Evolutionary conservation across 1,140 invertebrate genomes (phyloP), one percentile per base, ranked within the genome.

Genomic region (Bombus superbus): DNA sequence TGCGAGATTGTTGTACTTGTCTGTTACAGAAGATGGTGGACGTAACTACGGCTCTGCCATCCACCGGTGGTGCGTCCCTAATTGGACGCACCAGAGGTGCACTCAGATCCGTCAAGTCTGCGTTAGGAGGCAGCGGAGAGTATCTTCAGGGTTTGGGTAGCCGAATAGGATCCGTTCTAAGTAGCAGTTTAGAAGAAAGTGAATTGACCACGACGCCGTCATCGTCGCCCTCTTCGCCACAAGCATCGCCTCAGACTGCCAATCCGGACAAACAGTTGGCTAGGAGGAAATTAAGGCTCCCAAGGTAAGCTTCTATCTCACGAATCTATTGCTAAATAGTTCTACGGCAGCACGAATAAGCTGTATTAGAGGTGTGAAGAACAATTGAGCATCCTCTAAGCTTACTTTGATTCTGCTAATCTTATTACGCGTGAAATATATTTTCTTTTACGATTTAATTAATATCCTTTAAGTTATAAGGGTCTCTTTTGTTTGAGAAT

Each of bases 31-130:
- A 91, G 32, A 94, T 95, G 93, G 93, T 95, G 57, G 94, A 95
- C 74, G 92, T 95, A 88, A 94, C 94, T 42, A 88, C 94, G 9
- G 84, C 91, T 35, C 86, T 93, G 80, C 87, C 94, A 62, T 91
- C 91, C 22, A 92, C 88, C 25, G 92, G 92, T 59, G 86, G 89
- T 9, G 92, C 83, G 11, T 92, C 94, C 9, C 92, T 95, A 87
- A 95, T 95, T 93, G 94, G 94, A 68, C 92, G 94, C 35, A 95
- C 95, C 62, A 93, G 89, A 91, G 94, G 94, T 81, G 94, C 95
- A 69, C 88, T 95, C 38, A 94, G 91, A 71, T 94, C 95, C 25
- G 93, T 95, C 91, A 91, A 93, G 77, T 94, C 95, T 22, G 94
- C 92, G 66, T 84, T 95, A 47, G 95, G 94, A 40, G 95, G 92